A percentile compares a stretch with the other conserved stretches of the same genome.
Evolutionary conservation across 35 echinoderm and acorn worm genomes (phyloP).

Genomic region (Hemicentrotus pulcherrimus): DNA sequence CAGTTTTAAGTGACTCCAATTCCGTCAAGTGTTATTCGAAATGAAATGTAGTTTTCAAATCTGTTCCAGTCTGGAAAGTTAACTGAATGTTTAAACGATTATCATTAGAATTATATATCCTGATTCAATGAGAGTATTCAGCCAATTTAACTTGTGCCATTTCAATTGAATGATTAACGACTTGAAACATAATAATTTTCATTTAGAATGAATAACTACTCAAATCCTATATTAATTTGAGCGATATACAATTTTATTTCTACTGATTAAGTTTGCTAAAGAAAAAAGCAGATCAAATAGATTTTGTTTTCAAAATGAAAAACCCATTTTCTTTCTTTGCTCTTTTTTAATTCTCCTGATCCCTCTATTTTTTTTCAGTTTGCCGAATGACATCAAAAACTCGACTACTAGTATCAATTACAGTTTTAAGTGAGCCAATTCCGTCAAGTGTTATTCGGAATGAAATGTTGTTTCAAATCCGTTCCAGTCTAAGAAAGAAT

Average conservation of each 20-base stretch:
- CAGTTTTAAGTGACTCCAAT: background rate
- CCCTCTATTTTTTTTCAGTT: no score
- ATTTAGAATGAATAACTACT: no score
- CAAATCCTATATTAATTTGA: no score
- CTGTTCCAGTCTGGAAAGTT: background rate
- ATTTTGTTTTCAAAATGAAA: no score
- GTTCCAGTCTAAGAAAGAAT: background rate
- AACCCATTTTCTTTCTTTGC: no score
- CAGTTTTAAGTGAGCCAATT: background rate
- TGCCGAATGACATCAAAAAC: background rate
- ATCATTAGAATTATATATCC: background rate
- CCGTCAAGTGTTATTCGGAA: background rate
- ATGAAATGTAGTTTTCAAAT: background rate
- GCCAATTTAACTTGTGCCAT: background rate
- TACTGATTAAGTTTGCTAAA: no score
- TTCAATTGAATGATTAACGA: background rate
- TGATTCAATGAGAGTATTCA: background rate
- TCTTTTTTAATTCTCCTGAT: no score
- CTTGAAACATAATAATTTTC: background rate
- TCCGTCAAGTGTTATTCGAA: background rate
- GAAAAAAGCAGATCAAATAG: no score
- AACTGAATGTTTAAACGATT: background rate
- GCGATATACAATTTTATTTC: no score
- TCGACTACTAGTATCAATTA: background rate
- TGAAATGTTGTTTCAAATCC: background rate